Evolutionary conservation across 2,888 invertebrate genomes (phyloP).

Genomic region (Andrena dorsata): DNA sequence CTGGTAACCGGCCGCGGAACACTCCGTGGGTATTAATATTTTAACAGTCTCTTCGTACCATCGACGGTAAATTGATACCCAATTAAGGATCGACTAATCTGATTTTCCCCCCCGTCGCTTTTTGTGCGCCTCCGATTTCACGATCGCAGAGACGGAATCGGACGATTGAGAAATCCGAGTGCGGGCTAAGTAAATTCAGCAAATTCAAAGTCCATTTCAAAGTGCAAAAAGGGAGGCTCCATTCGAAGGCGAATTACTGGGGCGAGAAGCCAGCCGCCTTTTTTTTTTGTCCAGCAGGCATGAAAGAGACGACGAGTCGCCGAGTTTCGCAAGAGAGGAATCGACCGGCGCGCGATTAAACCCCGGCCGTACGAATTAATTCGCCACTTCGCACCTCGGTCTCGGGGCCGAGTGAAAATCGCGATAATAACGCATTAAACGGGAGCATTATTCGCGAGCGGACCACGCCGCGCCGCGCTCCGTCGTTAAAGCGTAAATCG

Average conservation of each 20-base stretch:
- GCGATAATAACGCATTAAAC: constrained; percentile 67
- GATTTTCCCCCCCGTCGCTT: neutral
- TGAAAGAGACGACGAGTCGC: constrained; percentile 10
- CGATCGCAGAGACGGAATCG: neutral
- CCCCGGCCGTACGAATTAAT: constrained; percentile 58
- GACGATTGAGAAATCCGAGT: neutral
- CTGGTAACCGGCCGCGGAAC: constrained; percentile 7
- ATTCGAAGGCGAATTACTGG: neutral
- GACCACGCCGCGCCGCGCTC: constrained; percentile 29
- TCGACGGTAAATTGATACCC: constrained; percentile 47
- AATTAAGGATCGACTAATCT: constrained; percentile 42
- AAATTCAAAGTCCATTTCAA: neutral
- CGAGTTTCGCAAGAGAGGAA: constrained; percentile 38
- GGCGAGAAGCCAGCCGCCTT: neutral
- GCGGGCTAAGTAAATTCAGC: neutral
- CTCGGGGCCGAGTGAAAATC: constrained; percentile 52
- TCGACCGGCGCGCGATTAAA: constrained; percentile 38
- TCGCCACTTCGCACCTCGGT: constrained; percentile 61
- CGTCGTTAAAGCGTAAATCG: constrained; percentile 55
- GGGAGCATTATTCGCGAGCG: constrained; percentile 57
- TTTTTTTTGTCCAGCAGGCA: constrained; percentile 6
- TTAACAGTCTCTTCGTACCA: constrained; percentile 24
- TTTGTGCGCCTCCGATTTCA: neutral
- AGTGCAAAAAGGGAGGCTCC: neutral
- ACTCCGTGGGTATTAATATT: constrained; percentile 51